A percentile compares a stretch with the other conserved stretches of the same genome.
Evolutionary conservation across 2,888 invertebrate species (phyloP).

Genomic region (Calliopum simillimum): DNA sequence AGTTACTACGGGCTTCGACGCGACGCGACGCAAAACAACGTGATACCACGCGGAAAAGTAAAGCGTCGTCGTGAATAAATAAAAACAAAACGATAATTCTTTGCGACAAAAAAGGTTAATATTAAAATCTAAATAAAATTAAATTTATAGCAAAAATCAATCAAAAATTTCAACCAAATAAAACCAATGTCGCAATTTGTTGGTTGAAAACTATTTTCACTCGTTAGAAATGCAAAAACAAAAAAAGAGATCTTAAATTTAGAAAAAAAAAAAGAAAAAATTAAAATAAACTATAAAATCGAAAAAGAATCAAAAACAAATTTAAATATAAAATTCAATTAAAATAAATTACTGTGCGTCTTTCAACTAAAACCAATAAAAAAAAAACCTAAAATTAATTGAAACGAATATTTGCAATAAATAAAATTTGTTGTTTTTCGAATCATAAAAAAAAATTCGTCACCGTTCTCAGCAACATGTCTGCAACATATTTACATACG

Average conservation of each 20-base stretch:
- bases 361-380: slow-evolving; percentile 14
- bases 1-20: no score
- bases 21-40: background rate
- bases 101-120: background rate
- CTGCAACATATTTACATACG: no score
- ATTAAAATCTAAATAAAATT: background rate
- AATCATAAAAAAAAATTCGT: no score
- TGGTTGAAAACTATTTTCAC: no score
- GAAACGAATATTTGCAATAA: background rate
- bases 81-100: background rate
- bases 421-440: no score
- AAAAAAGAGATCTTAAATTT: no score
- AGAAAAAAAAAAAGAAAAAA: background rate
- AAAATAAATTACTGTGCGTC: slow-evolving; percentile 10
- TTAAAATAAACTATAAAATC: slow-evolving; percentile 18
- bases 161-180: no score
- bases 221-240: no score
- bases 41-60: background rate
- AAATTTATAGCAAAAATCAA: no score
- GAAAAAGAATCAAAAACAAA: slow-evolving; percentile 21
- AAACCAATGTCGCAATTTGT: no score
- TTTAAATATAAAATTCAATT: slow-evolving; percentile 10
- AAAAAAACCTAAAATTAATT: background rate
- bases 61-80: background rate
- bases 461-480: no score